Evolutionary conservation across 2,113 vertebrate genomes (phyloP).

Genomic region (Epinephelus cyanopodus): DNA sequence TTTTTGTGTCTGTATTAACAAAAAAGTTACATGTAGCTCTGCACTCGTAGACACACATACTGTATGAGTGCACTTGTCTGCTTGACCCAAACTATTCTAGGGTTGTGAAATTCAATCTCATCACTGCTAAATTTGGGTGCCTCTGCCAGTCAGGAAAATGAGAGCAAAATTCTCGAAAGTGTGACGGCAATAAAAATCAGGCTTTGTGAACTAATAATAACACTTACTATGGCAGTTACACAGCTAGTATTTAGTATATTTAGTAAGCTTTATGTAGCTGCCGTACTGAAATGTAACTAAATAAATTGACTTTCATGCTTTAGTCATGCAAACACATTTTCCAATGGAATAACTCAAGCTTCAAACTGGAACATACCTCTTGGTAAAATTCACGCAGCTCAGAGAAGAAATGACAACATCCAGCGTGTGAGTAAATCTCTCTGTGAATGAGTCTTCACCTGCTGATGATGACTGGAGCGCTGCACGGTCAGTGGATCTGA

Average conservation of each 20-base stretch:
- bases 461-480: constrained; percentile 1
- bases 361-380: constrained; percentile 28
- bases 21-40: neutral
- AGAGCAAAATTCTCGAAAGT: neutral
- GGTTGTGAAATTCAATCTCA: constrained; percentile 74
- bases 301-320: constrained; percentile 11
- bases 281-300: neutral
- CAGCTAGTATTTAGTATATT: neutral
- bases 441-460: constrained; percentile 48
- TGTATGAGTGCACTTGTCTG: constrained; percentile 31
- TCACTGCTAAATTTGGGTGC: constrained; percentile 72
- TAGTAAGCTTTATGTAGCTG: neutral
- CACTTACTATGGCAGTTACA: neutral
- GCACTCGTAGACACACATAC: neutral
- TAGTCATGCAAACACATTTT: constrained; percentile 23
- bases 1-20: neutral
- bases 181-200: neutral
- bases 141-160: constrained; percentile 32
- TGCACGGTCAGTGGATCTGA: constrained; percentile 3
- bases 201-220: neutral
- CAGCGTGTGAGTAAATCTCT: constrained; percentile 9
- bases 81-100: constrained; percentile 70
- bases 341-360: neutral
- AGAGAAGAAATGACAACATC: constrained; percentile 31
- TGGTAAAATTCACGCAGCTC: constrained; percentile 27